A percentile compares a stretch with the other conserved stretches of the same genome.
phyloP scores from a whole-genome alignment of 2,797 vertebrate species.

The Petrocephalus schoutedeni region DNA sequence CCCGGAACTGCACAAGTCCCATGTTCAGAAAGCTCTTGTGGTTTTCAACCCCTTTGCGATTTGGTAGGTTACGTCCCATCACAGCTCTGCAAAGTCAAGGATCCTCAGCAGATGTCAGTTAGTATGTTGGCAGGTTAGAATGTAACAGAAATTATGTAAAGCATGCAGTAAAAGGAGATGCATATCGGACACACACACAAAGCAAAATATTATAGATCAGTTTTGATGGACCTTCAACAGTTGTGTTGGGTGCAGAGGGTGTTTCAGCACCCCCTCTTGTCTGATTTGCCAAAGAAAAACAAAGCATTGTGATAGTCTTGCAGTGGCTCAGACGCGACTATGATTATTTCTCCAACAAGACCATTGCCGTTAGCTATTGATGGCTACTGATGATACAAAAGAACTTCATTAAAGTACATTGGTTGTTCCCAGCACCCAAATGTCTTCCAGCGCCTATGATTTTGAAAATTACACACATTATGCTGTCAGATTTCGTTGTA shows the following conservation, averaged over 20 bases:
- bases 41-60: background rate
- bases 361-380: background rate
- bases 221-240: background rate
- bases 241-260: background rate
- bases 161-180: background rate
- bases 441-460: background rate
- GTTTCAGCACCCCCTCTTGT: background rate
- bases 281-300: background rate
- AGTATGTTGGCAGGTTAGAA: background rate
- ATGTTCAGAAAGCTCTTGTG: background rate
- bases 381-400: background rate
- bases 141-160: background rate
- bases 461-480: background rate
- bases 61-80: background rate
- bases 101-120: background rate
- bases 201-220: background rate
- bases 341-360: background rate
- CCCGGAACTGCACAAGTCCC: background rate
- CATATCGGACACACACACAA: background rate
- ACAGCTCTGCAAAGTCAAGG: background rate
- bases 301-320: background rate
- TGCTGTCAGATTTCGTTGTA: background rate
- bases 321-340: background rate
- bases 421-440: background rate
- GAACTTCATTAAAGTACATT: background rate